phyloP scores from a whole-genome alignment of 2,797 vertebrate species.

The Spinibarbus caldwelli region DNA sequence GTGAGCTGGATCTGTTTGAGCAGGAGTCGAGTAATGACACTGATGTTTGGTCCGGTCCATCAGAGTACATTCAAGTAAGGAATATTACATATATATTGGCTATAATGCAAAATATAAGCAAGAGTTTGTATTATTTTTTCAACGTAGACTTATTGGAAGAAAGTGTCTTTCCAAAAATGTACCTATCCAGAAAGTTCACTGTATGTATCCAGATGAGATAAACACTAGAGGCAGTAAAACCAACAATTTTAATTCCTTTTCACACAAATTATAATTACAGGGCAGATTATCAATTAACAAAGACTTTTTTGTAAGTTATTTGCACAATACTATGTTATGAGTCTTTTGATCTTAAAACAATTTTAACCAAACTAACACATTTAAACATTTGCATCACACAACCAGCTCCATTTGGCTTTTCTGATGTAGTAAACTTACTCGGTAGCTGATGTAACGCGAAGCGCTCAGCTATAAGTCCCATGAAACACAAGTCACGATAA shows the following conservation, averaged over 20 bases:
- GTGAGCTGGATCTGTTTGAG: conserved; percentile 64
- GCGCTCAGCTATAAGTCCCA: background rate
- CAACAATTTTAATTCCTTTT: background rate
- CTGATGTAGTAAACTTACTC: background rate
- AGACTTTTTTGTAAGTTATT: background rate
- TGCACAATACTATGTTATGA: no score
- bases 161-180: no score
- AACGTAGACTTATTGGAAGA: no score
- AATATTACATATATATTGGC: background rate
- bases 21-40: conserved; percentile 34
- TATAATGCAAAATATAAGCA: background rate
- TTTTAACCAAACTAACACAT: background rate
- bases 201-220: no score
- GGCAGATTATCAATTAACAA: background rate
- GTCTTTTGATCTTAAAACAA: background rate
- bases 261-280: background rate
- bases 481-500: background rate
- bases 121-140: background rate
- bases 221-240: background rate
- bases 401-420: background rate
- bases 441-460: background rate
- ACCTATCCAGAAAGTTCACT: no score
- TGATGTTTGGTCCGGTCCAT: conserved; percentile 30
- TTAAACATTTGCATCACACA: background rate
- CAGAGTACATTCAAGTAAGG: conserved; percentile 60